Conservation (phyloP, 2,113 vertebrate genomes). For the Ictidomys tridecemlineatus region DNA sequence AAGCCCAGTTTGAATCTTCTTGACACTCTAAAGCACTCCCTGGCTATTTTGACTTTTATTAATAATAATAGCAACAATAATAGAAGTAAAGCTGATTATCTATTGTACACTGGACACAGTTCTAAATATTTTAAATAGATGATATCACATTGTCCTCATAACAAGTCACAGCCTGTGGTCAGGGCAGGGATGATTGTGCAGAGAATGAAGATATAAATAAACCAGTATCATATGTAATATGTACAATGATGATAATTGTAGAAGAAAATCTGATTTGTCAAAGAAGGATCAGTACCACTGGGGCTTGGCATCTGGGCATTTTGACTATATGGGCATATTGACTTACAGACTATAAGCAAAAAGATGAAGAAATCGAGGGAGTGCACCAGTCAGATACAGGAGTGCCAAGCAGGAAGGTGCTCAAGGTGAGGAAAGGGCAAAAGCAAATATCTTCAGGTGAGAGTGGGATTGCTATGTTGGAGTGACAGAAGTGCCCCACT, state of each 20-base stretch:
- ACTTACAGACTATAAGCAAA: not conserved
- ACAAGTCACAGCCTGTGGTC: not conserved
- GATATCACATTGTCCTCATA: not conserved
- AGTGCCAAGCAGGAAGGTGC: fast-evolving
- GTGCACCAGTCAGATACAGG: not conserved
- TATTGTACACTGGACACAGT: not conserved
- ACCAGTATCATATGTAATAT: not conserved
- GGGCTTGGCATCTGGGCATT: not conserved
- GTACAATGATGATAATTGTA: not conserved
- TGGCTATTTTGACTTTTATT: not conserved
- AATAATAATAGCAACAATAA: not conserved
- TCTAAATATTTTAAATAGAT: not conserved
- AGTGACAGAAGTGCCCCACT: not conserved
- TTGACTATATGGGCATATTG: not conserved
- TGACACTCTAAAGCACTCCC: not conserved
- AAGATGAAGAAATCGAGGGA: not conserved
- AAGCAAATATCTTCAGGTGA: not conserved
- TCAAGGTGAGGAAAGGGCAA: not conserved
- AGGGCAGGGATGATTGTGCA: not conserved
- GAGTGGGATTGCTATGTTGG: not conserved
- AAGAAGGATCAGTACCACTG: too few relatives aligned
- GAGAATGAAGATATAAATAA: not conserved
- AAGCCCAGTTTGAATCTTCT: not conserved
- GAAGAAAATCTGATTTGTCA: not conserved
- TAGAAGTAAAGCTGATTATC: not conserved